A percentile compares a stretch with the other conserved stretches of the same genome.
Conservation (phyloP, 2,888 invertebrate genomes). For the Sylvicola cinctus region DNA sequence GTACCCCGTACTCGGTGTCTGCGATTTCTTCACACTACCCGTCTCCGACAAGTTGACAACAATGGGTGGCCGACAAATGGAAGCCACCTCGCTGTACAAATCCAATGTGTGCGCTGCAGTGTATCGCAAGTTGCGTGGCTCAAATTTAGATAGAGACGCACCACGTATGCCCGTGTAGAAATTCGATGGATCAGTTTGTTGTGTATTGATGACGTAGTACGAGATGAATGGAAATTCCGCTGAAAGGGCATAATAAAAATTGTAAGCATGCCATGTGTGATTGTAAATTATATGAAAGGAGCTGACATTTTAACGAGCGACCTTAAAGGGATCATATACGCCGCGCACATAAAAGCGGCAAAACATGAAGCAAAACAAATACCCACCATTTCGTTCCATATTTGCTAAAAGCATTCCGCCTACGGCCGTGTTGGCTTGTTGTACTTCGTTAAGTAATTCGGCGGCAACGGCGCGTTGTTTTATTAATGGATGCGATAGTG, state of each 20-base stretch:
- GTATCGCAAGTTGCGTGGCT: constrained; percentile 53
- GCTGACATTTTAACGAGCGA: neutral
- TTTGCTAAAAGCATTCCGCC: constrained; percentile 75
- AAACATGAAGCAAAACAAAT: neutral
- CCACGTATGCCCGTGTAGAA: constrained; percentile 72
- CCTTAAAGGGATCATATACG: no score
- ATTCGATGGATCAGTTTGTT: constrained; percentile 63
- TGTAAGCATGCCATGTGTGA: constrained; percentile 1
- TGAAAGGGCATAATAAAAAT: constrained; percentile 17
- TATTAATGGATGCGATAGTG: constrained; percentile 55
- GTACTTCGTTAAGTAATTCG: constrained; percentile 50
- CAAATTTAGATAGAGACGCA: constrained; percentile 68
- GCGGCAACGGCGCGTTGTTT: constrained; percentile 59
- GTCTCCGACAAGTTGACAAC: constrained; percentile 40
- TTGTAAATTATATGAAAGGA: neutral
- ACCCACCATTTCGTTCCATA: constrained; percentile 61
- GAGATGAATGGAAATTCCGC: constrained; percentile 84
- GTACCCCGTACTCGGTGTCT: constrained; percentile 66
- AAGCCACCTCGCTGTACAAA: constrained; percentile 75
- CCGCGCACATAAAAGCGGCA: no score
- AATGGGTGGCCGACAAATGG: constrained; percentile 73
- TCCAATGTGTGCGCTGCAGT: constrained; percentile 76
- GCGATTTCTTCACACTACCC: constrained; percentile 54
- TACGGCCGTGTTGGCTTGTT: constrained; percentile 48
- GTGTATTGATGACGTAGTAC: constrained; percentile 75